Base-by-base conservation (phyloP, 2,797 vertebrate species). In the Thamnophis elegans region DNA sequence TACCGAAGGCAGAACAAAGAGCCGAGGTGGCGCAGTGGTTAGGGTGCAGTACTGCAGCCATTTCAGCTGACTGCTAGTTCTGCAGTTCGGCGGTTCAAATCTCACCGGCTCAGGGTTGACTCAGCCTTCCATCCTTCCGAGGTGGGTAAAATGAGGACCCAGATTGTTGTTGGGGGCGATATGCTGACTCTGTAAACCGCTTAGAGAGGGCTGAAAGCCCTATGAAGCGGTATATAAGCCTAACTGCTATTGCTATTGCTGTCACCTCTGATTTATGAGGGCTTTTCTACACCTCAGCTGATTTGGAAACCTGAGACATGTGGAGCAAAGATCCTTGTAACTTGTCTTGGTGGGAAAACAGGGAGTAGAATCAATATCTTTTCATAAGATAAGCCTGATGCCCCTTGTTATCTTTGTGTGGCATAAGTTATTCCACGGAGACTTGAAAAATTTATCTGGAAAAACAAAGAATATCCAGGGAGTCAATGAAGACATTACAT, bases 401-500 rank as follows among this genome's bases (percentile, higher is more conserved):
- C 32, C 4, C 32, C 6, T 91, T 26, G 25, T 85, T 90, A 58
- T 14, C 60, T 53, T 20, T 91, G 26, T 51, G 56, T 62, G 20
- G 22, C 9, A 53, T 32, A 91, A 85, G 60, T 32, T 51, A 91
- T 13, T 91, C 82, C 47, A 14, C 18, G 25, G 58, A 53, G 59
- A 53, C 20, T 62, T 53, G 6, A 18, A 59, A 59, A 26, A 22
- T 60, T 9, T 47, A 82, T 87, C 56, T 5, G 60, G 36, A 51
- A 88, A 53, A 88, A 36, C 56, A 20, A 59, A 89, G 26, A 90
- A 87, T 95, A 54, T 93, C 11, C 55, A 92, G 78, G 91, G 88
- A 53, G 68, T 26, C 28, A 93, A 28, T 92, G 90, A 96, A 91
- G 89, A 65, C 26, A 0, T 56, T 22, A 47, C 78, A 93, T 94